These are phyloP conservation scores for Solenodon paradoxus DNA, from an alignment of 2,113 vertebrate genomes.

Conservation along the genomic window DNA sequence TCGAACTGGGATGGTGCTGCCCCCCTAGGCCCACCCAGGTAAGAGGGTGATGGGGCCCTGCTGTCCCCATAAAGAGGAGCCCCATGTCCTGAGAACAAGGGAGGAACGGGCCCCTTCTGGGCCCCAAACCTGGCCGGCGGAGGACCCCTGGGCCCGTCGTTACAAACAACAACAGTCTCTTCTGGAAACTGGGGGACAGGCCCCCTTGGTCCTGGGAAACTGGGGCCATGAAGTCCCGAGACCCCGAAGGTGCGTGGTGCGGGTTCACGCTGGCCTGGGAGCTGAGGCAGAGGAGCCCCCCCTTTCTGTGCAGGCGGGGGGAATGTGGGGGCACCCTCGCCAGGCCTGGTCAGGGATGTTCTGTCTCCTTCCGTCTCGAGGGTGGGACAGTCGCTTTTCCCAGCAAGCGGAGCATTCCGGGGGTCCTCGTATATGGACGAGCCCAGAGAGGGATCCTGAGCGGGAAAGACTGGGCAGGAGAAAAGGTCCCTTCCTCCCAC, in stretches of 20 bases:
- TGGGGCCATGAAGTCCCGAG: slow-evolving; percentile 81
- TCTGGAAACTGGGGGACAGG: slow-evolving; percentile 82
- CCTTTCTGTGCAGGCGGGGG: slow-evolving; percentile 76
- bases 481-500: slow-evolving; percentile 74
- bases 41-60: slow-evolving; percentile 85
- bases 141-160: slow-evolving; percentile 86
- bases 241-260: slow-evolving; percentile 83
- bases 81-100: slow-evolving; percentile 88
- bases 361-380: slow-evolving; percentile 67
- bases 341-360: slow-evolving; percentile 75
- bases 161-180: slow-evolving; percentile 75
- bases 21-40: slow-evolving; percentile 86
- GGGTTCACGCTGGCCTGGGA: slow-evolving; percentile 80
- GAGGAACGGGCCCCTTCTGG: slow-evolving; percentile 87
- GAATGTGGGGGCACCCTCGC: slow-evolving; percentile 58
- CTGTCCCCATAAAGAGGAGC: slow-evolving; percentile 86
- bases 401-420: slow-evolving; percentile 74
- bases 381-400: slow-evolving; percentile 59
- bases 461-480: slow-evolving; percentile 56
- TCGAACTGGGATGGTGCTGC: slow-evolving; percentile 86
- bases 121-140: slow-evolving; percentile 85
- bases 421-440: slow-evolving; percentile 74
- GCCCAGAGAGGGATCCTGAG: slow-evolving; percentile 76
- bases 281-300: slow-evolving; percentile 80
- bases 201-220: slow-evolving; percentile 85